Conservation (phyloP, 1,140 invertebrate species). For the Galleria mellonella region DNA sequence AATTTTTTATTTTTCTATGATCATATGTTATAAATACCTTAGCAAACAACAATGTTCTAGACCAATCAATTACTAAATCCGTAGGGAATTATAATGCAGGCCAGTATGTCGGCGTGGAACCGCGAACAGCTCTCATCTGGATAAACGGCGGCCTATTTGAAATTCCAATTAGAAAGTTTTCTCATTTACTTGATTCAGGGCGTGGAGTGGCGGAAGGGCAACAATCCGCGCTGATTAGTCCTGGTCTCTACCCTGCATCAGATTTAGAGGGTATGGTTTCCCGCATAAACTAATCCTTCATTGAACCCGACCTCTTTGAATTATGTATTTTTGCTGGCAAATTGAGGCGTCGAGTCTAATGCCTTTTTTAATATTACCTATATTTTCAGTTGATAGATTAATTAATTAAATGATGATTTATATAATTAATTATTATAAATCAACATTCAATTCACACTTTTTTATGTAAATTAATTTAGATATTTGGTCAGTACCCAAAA, state of each 20-base stretch:
- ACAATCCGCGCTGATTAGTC: slow-evolving; percentile 65
- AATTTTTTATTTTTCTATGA: too few species aligned
- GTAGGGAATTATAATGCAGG: slow-evolving; percentile 26
- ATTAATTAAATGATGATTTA: too few species aligned
- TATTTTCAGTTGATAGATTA: too few species aligned
- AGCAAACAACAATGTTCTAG: too few species aligned
- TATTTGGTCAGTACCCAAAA: too few species aligned
- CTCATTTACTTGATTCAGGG: slow-evolving; percentile 70
- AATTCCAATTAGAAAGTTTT: slow-evolving; percentile 74
- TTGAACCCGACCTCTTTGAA: slow-evolving; percentile 27
- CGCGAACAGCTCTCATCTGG: slow-evolving; percentile 49
- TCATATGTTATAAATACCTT: too few species aligned
- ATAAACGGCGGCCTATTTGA: slow-evolving; percentile 65
- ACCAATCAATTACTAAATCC: slow-evolving; percentile 24
- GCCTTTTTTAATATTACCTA: too few species aligned
- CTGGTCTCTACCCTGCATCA: slow-evolving; percentile 47
- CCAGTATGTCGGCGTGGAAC: slow-evolving; percentile 27
- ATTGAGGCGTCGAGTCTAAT: too few species aligned
- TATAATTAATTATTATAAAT: too few species aligned
- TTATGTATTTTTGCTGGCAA: slow-evolving; percentile 22
- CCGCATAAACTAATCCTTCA: slow-evolving; percentile 51
- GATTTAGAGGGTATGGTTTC: slow-evolving; percentile 51
- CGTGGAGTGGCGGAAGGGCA: slow-evolving; percentile 55
- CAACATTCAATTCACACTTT: too few species aligned
- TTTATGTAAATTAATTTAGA: too few species aligned